Conservation (phyloP, 2,888 invertebrate genomes). For the Ichneumoninae sp. region DNA sequence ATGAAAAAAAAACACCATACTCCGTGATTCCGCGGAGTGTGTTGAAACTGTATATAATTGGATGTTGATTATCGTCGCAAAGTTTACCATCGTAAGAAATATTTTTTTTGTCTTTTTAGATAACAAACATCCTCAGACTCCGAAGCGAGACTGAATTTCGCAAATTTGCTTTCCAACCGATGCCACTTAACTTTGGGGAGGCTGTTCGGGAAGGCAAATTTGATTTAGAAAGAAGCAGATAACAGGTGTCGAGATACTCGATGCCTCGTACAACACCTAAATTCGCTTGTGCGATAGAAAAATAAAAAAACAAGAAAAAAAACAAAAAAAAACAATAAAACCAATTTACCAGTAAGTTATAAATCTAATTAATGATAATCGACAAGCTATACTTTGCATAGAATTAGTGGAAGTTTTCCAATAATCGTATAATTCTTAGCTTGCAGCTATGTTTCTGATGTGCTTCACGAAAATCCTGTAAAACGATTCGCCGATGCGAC, state of each 20-base stretch:
- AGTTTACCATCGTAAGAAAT: background rate
- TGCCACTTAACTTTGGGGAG: background rate
- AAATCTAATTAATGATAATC: constrained; percentile 72
- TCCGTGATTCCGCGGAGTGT: constrained; percentile 28
- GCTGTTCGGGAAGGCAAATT: constrained; percentile 13
- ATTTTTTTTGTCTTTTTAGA: background rate
- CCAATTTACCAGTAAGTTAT: constrained; percentile 47
- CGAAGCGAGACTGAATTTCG: background rate
- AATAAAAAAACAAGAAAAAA: constrained; percentile 22
- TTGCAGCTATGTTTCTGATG: constrained; percentile 77
- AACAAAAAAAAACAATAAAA: constrained; percentile 48
- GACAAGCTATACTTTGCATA: constrained; percentile 97
- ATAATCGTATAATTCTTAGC: constrained; percentile 85
- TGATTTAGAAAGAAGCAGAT: constrained; percentile 9
- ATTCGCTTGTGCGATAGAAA: constrained; percentile 15
- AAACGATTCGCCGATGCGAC: constrained; percentile 67
- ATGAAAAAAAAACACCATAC: constrained; percentile 16
- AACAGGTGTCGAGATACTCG: background rate
- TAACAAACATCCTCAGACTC: background rate
- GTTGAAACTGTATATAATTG: constrained; percentile 56
- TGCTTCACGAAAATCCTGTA: constrained; percentile 69
- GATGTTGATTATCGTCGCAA: constrained; percentile 6
- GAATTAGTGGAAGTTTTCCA: constrained; percentile 95
- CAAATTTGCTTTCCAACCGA: constrained; percentile 21
- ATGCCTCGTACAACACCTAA: background rate